Conservation (phyloP, 2,797 vertebrate genomes). For the Brotogeris chrysoptera region DNA sequence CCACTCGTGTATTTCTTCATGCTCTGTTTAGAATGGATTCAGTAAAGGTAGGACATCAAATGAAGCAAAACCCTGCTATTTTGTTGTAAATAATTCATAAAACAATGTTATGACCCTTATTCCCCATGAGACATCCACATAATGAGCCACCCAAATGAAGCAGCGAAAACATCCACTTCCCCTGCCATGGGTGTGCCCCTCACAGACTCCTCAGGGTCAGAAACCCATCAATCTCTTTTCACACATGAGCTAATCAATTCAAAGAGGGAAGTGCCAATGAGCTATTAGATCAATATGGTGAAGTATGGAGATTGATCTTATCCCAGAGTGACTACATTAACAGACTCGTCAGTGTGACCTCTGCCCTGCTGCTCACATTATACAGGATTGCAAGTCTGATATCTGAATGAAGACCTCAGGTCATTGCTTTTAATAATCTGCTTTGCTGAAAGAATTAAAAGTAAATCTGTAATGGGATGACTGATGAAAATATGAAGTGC, state of each 20-base stretch:
- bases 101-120: conserved; percentile 21
- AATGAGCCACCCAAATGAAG: conserved; percentile 29
- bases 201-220: conserved; percentile 60
- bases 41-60: not conserved
- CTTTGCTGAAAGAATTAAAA: conserved; percentile 59
- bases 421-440: conserved; percentile 74
- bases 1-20: not conserved
- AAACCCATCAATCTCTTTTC: conserved; percentile 74
- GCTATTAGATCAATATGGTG: conserved; percentile 82
- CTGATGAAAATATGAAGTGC: conserved; percentile 30
- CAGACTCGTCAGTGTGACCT: conserved; percentile 84
- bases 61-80: not conserved
- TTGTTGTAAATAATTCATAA: conserved; percentile 48
- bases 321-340: conserved; percentile 88
- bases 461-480: conserved; percentile 64
- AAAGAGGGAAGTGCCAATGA: conserved; percentile 75
- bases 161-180: conserved; percentile 25
- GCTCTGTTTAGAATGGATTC: not conserved
- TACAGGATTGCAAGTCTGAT: conserved; percentile 75
- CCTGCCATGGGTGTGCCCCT: conserved; percentile 12
- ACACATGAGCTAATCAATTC: conserved; percentile 70
- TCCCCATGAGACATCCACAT: not conserved
- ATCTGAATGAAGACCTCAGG: conserved; percentile 67
- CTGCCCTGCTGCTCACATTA: conserved; percentile 80
- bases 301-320: conserved; percentile 89